These are phyloP conservation scores for Noturus placidus DNA, from an alignment of 2,113 vertebrate genomes.

Conservation along the genomic window DNA sequence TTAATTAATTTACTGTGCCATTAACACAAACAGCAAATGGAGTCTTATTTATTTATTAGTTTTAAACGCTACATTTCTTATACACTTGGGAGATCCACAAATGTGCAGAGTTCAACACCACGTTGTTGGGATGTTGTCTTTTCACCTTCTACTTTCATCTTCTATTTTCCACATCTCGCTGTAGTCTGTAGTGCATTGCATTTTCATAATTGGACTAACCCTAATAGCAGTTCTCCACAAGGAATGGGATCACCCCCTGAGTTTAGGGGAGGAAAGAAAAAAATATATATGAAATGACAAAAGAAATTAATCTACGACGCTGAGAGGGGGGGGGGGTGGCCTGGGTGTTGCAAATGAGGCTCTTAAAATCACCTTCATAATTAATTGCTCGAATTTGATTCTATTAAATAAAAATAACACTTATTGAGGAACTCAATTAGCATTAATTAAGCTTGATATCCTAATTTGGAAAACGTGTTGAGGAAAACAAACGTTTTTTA, in stretches of 20 bases:
- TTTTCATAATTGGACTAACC: constrained; percentile 44
- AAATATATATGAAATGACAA: constrained; percentile 64
- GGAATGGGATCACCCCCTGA: constrained; percentile 54
- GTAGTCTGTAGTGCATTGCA: constrained; percentile 37
- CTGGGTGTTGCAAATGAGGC: constrained; percentile 88
- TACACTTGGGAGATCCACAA: background rate
- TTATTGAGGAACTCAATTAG: constrained; percentile 99
- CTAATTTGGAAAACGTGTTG: constrained; percentile 99
- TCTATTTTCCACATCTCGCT: background rate
- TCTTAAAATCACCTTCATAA: constrained; percentile 98
- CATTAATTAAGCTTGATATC: constrained; percentile 99
- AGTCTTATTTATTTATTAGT: background rate
- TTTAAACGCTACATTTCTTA: background rate
- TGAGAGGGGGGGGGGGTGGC: constrained; percentile 52
- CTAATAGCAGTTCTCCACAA: constrained; percentile 51
- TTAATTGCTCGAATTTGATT: constrained; percentile 99
- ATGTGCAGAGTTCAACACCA: background rate
- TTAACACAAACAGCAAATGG: constrained; percentile 21
- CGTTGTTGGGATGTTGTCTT: background rate
- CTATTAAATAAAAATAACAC: constrained; percentile 99
- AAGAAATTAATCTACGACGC: constrained; percentile 65
- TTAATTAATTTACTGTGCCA: constrained; percentile 12
- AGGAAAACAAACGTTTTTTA: constrained; percentile 95
- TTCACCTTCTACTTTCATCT: background rate
- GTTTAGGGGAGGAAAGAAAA: constrained; percentile 49